Evolutionary conservation across 1,140 invertebrate genomes (phyloP), one percentile per base, ranked within the genome.

Genomic region (Aradophagus sp.): DNA sequence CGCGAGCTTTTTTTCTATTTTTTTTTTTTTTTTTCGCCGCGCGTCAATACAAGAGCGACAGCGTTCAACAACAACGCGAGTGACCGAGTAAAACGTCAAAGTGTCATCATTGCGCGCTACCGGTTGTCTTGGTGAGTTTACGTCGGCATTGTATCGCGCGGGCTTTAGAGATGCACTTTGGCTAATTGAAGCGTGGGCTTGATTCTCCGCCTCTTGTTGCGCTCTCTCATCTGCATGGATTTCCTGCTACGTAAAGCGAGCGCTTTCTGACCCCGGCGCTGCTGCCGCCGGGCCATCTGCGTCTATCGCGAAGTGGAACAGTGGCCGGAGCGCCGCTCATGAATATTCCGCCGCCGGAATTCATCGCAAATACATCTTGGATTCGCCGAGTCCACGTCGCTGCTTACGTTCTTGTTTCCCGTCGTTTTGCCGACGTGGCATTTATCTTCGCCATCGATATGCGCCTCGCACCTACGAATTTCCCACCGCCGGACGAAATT

Each of bases 121-220:
- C 67, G 44, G 63, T 75, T 77, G 56, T 67, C 47, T 53, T 29
- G 36, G 58, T 66, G 59, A 74, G 74, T 73, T 62, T 67, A 41
- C 63, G 42, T 39, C 35, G n/a, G 47, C 68, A 71, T 73, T 70
- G 65, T 71, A 73, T 71, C 67, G 56, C 41, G 50, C 59, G 55
- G 48, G 67, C 52, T 77, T 77, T 76, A 55, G 76, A 35, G 48
- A 48, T 79, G 79, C 78, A 84, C 75, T 84, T 80, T 67, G 74
- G 72, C 80, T 84, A 84, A 85, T 85, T 84, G 82, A 82, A 84
- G 75, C 74, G 73, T 78, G 76, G 73, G 77, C 68, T 72, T 61
- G 55, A 66, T 66, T 66, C 61, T 66, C 48, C 75, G 62, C 66
- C 56, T 71, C 47, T 70, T 69, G 66, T 80, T 78, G 73, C 65